A percentile compares a stretch with the other conserved stretches of the same genome.
phyloP scores from a whole-genome alignment of 2,797 vertebrate genomes.

The Pangasius djambal region DNA sequence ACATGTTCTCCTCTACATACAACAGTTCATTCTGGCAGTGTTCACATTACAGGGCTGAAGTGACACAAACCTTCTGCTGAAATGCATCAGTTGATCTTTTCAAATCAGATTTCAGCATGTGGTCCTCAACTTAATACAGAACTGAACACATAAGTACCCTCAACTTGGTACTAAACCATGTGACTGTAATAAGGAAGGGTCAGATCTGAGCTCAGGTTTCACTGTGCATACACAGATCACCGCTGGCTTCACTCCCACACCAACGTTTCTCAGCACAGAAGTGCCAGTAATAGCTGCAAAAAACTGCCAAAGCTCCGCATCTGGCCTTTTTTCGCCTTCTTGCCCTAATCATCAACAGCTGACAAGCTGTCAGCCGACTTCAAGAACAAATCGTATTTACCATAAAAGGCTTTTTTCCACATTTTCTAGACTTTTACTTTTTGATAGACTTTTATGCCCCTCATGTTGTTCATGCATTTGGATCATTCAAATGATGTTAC shows the following conservation, averaged over 20 bases:
- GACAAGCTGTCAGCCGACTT: not conserved
- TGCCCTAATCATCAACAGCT: not conserved
- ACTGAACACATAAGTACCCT: not conserved
- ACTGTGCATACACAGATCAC: slow-evolving; percentile 5
- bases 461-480: not conserved
- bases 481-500: not conserved
- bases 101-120: not conserved
- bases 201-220: slow-evolving; percentile 8
- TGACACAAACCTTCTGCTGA: not conserved
- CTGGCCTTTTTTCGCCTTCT: not conserved
- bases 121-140: not conserved
- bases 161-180: not conserved
- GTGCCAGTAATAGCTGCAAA: slow-evolving; percentile 5
- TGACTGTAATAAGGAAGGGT: not conserved
- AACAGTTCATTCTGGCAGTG: not conserved
- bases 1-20: not conserved
- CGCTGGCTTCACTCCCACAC: not conserved
- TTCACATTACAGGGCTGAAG: not conserved
- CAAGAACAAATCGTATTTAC: not conserved
- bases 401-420: not conserved
- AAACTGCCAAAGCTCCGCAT: slow-evolving; percentile 5
- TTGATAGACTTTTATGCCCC: not conserved
- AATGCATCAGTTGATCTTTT: not conserved
- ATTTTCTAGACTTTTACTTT: not conserved
- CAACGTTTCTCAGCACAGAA: slow-evolving; percentile 19